Evolutionary conservation across 2,888 invertebrate species (phyloP).

Genomic region (Apantesis nais): DNA sequence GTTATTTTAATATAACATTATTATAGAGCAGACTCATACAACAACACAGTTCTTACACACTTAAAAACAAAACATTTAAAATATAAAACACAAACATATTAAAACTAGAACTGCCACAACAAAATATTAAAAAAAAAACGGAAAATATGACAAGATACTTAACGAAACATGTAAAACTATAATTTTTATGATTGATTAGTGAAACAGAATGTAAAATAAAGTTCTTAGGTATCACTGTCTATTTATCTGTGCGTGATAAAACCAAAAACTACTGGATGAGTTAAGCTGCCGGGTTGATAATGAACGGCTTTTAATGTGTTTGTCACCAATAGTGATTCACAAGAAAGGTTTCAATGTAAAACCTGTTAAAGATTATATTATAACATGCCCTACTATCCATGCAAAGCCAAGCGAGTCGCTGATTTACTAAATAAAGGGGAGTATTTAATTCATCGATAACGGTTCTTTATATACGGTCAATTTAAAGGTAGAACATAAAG

Average conservation of each 20-base stretch:
- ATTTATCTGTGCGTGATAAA: neutral
- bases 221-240: neutral
- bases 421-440: neutral
- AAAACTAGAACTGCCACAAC: neutral
- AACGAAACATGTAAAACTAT: neutral
- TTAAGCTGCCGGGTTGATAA: no score
- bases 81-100: neutral
- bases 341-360: neutral
- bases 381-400: neutral
- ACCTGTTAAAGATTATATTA: neutral
- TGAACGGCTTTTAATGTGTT: neutral
- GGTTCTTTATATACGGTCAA: no score
- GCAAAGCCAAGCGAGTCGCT: neutral
- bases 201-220: neutral
- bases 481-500: no score
- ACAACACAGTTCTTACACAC: neutral
- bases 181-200: neutral
- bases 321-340: neutral
- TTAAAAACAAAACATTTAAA: neutral
- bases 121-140: neutral
- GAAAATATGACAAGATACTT: neutral
- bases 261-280: neutral
- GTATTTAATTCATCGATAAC: no score
- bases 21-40: neutral
- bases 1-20: neutral